Evolutionary conservation across 2,113 vertebrate genomes (phyloP).

Genomic region (Calidris pugnax): DNA sequence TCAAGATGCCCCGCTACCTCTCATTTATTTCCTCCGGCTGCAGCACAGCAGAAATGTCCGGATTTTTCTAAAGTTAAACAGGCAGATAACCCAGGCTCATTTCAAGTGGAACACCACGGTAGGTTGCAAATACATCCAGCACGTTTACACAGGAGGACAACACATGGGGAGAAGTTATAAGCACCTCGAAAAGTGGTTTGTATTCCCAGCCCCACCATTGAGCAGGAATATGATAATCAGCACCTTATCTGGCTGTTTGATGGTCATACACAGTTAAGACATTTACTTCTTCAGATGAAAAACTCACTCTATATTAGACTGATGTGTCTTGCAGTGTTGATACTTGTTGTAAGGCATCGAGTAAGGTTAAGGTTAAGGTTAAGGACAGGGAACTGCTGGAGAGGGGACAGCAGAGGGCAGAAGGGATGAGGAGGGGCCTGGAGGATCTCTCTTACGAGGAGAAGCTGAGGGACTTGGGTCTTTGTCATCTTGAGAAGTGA

Average conservation of each 20-base stretch:
- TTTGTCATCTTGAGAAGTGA: too few relatives aligned
- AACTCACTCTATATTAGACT: rapidly evolving
- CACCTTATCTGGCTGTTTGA: background rate
- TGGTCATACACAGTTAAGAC: background rate
- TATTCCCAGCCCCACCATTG: background rate
- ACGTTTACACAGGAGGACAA: background rate
- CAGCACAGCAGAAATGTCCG: background rate
- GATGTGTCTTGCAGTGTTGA: background rate
- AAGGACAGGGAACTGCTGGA: too few relatives aligned
- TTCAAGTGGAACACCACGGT: background rate
- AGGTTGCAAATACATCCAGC: background rate
- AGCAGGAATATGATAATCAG: background rate
- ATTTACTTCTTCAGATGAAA: background rate
- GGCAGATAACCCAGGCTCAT: background rate
- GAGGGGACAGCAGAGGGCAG: too few relatives aligned
- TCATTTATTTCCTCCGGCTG: background rate
- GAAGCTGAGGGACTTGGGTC: too few relatives aligned
- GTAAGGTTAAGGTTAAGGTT: too few relatives aligned
- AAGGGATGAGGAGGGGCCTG: too few relatives aligned
- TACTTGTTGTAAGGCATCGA: background rate
- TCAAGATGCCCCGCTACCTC: background rate
- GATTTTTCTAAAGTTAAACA: background rate
- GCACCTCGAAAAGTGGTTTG: background rate
- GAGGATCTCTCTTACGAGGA: too few relatives aligned
- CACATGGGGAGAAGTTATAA: background rate